These are phyloP conservation scores for Triops longicaudatus DNA, from an alignment of 1,140 invertebrate species.

Conservation along the genomic window DNA sequence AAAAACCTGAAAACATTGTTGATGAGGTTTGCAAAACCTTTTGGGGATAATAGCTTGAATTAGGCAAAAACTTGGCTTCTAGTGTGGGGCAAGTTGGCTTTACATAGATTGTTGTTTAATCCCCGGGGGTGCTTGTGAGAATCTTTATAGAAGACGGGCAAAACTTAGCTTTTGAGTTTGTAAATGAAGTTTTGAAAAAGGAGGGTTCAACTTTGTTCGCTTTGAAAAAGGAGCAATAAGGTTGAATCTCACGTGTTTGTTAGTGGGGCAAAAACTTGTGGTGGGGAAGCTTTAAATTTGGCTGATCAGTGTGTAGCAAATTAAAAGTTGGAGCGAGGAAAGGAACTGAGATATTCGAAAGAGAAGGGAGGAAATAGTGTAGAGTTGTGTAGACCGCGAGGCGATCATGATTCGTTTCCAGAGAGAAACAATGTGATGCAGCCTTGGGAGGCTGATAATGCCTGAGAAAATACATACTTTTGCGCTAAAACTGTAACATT, in stretches of 20 bases:
- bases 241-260: neutral
- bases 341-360: neutral
- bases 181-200: neutral
- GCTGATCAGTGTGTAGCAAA: constrained; percentile 3
- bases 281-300: neutral
- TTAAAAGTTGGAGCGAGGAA: neutral
- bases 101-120: neutral
- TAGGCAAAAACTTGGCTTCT: constrained; percentile 1
- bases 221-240: neutral
- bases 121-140: neutral
- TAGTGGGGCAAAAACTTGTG: neutral
- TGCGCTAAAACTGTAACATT: too few species aligned
- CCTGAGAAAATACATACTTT: too few species aligned
- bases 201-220: neutral
- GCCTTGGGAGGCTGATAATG: neutral
- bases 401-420: constrained; percentile 1
- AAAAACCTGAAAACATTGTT: too few species aligned
- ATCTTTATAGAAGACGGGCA: neutral
- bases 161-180: neutral
- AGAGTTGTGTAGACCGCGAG: neutral
- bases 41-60: neutral
- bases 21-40: too few species aligned
- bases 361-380: neutral
- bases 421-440: neutral
- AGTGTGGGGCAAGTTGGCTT: constrained; percentile 6